Evolutionary conservation across 2,797 vertebrate genomes (phyloP).

Genomic region (Erpetoichthys calabaricus): DNA sequence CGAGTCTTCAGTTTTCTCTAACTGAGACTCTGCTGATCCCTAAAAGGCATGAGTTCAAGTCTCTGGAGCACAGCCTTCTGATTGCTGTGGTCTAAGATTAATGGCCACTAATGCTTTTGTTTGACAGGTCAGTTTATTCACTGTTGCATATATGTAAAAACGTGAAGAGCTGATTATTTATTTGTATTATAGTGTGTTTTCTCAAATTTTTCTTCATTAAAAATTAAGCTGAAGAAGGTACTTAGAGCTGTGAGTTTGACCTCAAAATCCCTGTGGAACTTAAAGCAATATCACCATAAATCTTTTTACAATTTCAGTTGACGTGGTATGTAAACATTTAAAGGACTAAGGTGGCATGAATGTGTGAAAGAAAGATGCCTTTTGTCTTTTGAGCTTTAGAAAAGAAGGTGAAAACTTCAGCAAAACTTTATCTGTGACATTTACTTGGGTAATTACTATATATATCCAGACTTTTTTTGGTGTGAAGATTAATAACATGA

Average conservation of each 20-base stretch:
- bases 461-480: no score
- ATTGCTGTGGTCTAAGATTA: slow-evolving; percentile 36
- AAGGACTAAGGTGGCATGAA: slow-evolving; percentile 23
- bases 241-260: slow-evolving; percentile 26
- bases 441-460: no score
- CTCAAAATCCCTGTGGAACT: slow-evolving; percentile 16
- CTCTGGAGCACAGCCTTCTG: slow-evolving; percentile 34
- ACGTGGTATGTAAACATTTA: slow-evolving; percentile 27
- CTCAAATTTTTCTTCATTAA: slow-evolving; percentile 27
- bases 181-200: slow-evolving; percentile 27
- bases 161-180: slow-evolving; percentile 22
- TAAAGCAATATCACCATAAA: slow-evolving; percentile 23
- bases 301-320: slow-evolving; percentile 25
- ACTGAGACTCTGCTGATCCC: slow-evolving; percentile 36
- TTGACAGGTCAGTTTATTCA: slow-evolving; percentile 34
- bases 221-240: slow-evolving; percentile 25
- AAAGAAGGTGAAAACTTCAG: slow-evolving; percentile 21
- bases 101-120: slow-evolving; percentile 38
- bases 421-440: slow-evolving; percentile 3
- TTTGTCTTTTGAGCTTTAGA: slow-evolving; percentile 21
- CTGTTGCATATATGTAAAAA: slow-evolving; percentile 27
- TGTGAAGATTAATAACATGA: no score
- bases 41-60: slow-evolving; percentile 30
- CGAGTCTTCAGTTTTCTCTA: slow-evolving; percentile 43
- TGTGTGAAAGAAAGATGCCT: slow-evolving; percentile 25